A percentile compares a stretch with the other conserved stretches of the same genome.
Evolutionary conservation across 2,113 vertebrate genomes (phyloP).

Genomic region (Laticauda laticaudata): DNA sequence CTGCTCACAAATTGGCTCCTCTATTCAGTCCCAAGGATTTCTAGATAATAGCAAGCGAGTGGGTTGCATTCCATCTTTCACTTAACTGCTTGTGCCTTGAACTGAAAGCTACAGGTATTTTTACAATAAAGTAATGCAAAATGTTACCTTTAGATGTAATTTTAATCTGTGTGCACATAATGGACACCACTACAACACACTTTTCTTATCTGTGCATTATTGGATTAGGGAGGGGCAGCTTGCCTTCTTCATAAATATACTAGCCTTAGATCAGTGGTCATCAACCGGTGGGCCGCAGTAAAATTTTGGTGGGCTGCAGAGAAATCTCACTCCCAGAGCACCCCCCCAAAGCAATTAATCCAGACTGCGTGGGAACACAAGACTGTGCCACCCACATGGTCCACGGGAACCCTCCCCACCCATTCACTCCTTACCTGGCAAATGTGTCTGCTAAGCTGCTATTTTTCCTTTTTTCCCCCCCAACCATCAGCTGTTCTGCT

Average conservation of each 20-base stretch:
- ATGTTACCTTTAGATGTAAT: not conserved
- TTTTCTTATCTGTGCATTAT: not conserved
- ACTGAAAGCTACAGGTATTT: not conserved
- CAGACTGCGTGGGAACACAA: no score
- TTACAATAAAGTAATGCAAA: not conserved
- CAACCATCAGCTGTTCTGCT: no score
- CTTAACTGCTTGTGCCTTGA: not conserved
- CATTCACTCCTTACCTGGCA: no score
- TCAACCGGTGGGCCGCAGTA: no score
- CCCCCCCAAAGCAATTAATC: no score
- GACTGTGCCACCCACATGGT: no score
- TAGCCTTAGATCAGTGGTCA: not conserved
- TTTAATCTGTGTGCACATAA: not conserved
- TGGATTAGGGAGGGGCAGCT: not conserved
- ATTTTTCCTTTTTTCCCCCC: no score
- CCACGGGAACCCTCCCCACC: no score
- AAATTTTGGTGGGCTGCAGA: no score
- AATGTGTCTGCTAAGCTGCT: no score
- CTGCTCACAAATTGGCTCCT: not conserved
- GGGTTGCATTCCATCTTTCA: not conserved
- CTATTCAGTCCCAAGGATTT: not conserved
- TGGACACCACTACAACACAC: not conserved
- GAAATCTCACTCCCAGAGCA: no score
- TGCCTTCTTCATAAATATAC: not conserved
- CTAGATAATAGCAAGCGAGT: not conserved